Evolutionary conservation across 2,113 vertebrate species (phyloP).

Genomic region (Macrotus californicus): DNA sequence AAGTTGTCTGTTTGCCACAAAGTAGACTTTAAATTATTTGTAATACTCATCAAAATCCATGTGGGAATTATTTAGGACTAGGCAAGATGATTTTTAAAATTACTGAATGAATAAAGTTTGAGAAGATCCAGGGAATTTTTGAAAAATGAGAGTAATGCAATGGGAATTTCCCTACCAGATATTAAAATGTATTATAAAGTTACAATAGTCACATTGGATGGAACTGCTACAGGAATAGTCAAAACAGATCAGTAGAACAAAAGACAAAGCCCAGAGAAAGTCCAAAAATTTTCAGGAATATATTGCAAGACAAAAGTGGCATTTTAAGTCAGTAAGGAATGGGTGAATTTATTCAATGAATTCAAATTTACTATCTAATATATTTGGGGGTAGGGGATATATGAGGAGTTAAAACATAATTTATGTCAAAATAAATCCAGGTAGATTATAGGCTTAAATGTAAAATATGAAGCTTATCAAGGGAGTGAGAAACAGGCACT

Average conservation of each 20-base stretch:
- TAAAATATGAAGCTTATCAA: neutral
- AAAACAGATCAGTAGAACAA: conserved; percentile 39
- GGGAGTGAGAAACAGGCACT: neutral
- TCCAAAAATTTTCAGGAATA: neutral
- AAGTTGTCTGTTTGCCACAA: conserved; percentile 15
- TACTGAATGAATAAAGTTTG: conserved; percentile 31
- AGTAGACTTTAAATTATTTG: conserved; percentile 40
- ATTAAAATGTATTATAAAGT: conserved; percentile 40
- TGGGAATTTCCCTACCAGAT: conserved; percentile 39
- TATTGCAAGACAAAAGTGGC: neutral
- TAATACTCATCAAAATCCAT: conserved; percentile 24
- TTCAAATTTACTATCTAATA: conserved; percentile 23
- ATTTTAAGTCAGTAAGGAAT: conserved; percentile 16
- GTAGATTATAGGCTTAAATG: neutral
- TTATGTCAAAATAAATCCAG: conserved; percentile 5
- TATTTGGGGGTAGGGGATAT: neutral
- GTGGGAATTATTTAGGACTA: conserved; percentile 23
- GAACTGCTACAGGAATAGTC: neutral
- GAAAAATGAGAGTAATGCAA: conserved; percentile 33
- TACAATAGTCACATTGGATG: conserved; percentile 17
- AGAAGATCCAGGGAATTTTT: conserved; percentile 18
- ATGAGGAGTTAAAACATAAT: conserved; percentile 10
- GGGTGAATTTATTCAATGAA: conserved; percentile 30
- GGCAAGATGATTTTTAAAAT: conserved; percentile 31
- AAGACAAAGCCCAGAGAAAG: neutral